phyloP scores from a whole-genome alignment of 2,113 vertebrate genomes.

The Triplophysa dalaica region DNA sequence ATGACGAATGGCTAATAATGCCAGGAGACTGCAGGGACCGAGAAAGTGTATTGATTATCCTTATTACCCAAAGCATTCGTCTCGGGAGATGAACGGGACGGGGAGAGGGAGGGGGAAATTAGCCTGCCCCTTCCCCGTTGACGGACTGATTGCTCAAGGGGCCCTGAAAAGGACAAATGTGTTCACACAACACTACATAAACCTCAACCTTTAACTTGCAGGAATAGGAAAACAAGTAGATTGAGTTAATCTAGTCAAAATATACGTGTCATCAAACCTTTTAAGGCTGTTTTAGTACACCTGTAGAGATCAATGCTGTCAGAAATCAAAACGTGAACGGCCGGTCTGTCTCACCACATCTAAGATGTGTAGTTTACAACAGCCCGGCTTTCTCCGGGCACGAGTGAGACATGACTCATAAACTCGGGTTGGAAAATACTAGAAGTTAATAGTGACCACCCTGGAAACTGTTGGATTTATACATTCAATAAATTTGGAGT shows the following conservation, averaged over 20 bases:
- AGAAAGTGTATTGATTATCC: constrained; percentile 80
- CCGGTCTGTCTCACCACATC: constrained; percentile 15
- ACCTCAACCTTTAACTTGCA: constrained; percentile 50
- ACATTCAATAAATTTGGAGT: neutral
- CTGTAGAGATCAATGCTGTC: neutral
- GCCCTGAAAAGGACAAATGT: constrained; percentile 71
- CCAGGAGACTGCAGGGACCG: constrained; percentile 57
- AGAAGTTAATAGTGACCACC: constrained; percentile 42
- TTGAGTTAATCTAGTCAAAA: neutral
- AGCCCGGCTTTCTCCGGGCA: constrained; percentile 11
- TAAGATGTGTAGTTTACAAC: constrained; percentile 8
- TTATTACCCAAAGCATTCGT: constrained; percentile 79
- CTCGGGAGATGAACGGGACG: constrained; percentile 62
- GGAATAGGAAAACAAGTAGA: neutral
- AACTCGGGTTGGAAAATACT: constrained; percentile 32
- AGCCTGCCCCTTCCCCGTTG: constrained; percentile 69
- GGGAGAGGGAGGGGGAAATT: constrained; percentile 67
- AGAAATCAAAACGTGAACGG: constrained; percentile 9
- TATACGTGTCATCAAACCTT: constrained; percentile 13
- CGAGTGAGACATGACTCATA: constrained; percentile 15
- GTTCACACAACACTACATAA: constrained; percentile 17
- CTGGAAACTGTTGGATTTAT: constrained; percentile 8
- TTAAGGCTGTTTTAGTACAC: constrained; percentile 4
- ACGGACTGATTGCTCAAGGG: constrained; percentile 75
- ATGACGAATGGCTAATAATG: constrained; percentile 74